Conservation (phyloP, 2,113 vertebrate genomes). For the Seriola dumerili region DNA sequence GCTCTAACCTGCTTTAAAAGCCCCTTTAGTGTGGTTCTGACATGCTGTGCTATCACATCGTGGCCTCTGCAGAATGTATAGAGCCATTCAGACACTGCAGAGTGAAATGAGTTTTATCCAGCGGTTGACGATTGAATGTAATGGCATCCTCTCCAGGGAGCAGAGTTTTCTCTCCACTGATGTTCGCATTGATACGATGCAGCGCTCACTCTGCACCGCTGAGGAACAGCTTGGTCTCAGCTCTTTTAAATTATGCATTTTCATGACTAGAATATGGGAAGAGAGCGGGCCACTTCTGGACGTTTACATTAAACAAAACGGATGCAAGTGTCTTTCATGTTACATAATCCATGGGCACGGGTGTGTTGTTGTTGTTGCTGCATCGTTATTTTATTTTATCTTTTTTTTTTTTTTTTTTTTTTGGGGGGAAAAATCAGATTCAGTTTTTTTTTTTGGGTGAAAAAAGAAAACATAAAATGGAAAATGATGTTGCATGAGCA, state of each 20-base stretch:
- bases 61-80: conserved; percentile 48
- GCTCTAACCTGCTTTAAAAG: conserved; percentile 61
- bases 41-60: conserved; percentile 48
- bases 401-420: background rate
- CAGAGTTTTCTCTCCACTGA: conserved; percentile 66
- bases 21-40: conserved; percentile 48
- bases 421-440: background rate
- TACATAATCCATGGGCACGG: conserved; percentile 34
- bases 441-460: background rate
- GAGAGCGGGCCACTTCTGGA: conserved; percentile 50
- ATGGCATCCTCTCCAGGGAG: conserved; percentile 73
- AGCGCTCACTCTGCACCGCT: conserved; percentile 48
- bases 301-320: conserved; percentile 64
- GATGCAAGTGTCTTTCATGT: conserved; percentile 28
- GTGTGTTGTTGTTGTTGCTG: background rate
- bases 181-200: conserved; percentile 63
- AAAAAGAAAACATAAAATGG: conserved; percentile 4
- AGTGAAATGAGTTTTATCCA: conserved; percentile 68
- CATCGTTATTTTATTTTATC: background rate
- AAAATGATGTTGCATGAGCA: conserved; percentile 22
- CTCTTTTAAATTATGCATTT: conserved; percentile 76
- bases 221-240: conserved; percentile 66
- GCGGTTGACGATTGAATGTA: conserved; percentile 71
- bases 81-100: conserved; percentile 61
- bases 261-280: conserved; percentile 52